These are phyloP conservation scores for Meliscaeva auricollis DNA, from an alignment of 2,888 invertebrate genomes.

Conservation along the genomic window DNA sequence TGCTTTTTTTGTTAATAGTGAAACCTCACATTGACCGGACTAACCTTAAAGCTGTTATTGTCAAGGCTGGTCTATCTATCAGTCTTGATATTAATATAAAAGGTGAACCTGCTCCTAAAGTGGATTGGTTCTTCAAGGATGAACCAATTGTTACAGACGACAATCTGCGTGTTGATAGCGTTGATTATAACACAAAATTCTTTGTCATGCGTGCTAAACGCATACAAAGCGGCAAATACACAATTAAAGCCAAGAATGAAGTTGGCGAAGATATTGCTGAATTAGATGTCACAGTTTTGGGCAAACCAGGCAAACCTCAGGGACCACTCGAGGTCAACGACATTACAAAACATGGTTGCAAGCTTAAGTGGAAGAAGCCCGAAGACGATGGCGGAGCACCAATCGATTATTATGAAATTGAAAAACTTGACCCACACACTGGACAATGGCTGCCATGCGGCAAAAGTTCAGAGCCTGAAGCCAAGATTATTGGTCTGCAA, in stretches of 20 bases:
- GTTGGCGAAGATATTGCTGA: conserved; percentile 97
- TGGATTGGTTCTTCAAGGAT: conserved; percentile 94
- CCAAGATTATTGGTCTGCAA: conserved; percentile 92
- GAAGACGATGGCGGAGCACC: conserved; percentile 98
- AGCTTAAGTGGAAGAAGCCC: conserved; percentile 96
- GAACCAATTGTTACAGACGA: conserved; percentile 87
- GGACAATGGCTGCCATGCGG: conserved; percentile 97
- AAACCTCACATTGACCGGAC: conserved; percentile 97
- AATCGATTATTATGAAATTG: conserved; percentile 97
- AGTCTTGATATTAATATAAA: conserved; percentile 94
- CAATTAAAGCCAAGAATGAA: conserved; percentile 95
- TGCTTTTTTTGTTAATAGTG: conserved; percentile 88
- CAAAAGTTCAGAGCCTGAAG: conserved; percentile 93
- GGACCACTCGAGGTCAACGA: conserved; percentile 95
- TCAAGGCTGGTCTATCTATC: conserved; percentile 95
- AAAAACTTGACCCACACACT: conserved; percentile 96
- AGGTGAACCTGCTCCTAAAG: conserved; percentile 97
- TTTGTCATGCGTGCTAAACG: conserved; percentile 93
- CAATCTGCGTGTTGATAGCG: conserved; percentile 89
- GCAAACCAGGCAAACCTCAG: conserved; percentile 91
- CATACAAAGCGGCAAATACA: conserved; percentile 93
- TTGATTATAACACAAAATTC: conserved; percentile 96
- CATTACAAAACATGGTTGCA: conserved; percentile 96
- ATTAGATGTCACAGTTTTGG: conserved; percentile 94
- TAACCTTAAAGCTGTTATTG: conserved; percentile 91